Base-by-base conservation (phyloP, 1,140 invertebrate species). In the Melitaea cinxia region DNA sequence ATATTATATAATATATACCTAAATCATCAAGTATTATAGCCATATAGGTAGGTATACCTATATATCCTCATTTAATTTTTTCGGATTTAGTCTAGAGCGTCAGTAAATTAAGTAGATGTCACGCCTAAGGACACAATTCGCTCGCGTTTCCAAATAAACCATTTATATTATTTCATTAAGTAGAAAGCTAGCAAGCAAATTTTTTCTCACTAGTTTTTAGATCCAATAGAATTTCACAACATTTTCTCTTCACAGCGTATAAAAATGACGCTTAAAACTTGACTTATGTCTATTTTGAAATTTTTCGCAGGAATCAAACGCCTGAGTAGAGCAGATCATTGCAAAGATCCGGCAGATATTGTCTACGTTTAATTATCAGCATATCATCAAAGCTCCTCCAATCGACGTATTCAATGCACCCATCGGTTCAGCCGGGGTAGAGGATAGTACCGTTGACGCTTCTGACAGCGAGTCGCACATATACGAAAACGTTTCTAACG, bases 261-360 rank as follows among this genome's bases (percentile, higher is more conserved):
- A 82, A 72, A 79, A 68, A 74, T 73, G 66, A 70, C 74, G 71
- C 66, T 81, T 79, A 63, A 80, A 78, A 75, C 76, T 67, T 86
- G 82, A 88, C 85, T 83, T 65, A 83, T 71, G 79, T 73, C 65
- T 78, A 80, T 81, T 89, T 89, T 83, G 63, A 84, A 86, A 89
- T 86, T 78, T 88, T 91, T 92, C 91, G 72, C 85, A 94, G 94
- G 94, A 94, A 91, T 94, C 94, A 85, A 94, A 94, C 92, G 94
- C 94, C 93, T 94, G 94, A 94, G 94, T 94, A 93, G 93, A 94
- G 92, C 93, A 94, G 93, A 94, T 94, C 92, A 94, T 94, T 94
- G 93, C 93, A 94, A 94, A 94, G 92, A 94, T 94, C 93, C 93
- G 93, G 91, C 92, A 93, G 91, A 93, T 94, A 92, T 92, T 94